Evolutionary conservation across 2,113 vertebrate species (phyloP), one percentile per base, ranked within the genome.

Genomic region (Pheucticus melanocephalus): DNA sequence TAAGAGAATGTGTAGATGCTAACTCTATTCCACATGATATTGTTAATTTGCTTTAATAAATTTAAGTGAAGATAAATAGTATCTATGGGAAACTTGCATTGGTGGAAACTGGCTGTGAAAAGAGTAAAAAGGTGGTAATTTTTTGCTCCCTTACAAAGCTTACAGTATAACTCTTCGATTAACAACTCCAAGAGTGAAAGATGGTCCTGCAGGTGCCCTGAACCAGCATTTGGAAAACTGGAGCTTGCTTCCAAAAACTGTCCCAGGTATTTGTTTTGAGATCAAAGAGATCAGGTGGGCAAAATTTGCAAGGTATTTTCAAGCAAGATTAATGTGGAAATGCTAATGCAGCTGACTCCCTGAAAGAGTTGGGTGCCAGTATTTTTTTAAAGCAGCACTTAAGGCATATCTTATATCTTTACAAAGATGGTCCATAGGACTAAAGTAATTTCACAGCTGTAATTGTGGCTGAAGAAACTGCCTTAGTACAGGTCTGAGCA

Each of bases 321-420:
- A 63, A 88, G 25, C 10, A 90, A 65, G 40, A 69, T 63, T 61
- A 42, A 31, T 73, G 84, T 56, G 75, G 44, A 90, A 90, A 47
- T 35, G 39, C 27, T 63, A 48, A 89, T 10, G 39, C 35, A 85
- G 25, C 20, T 91, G 37, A 33, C 6, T 73, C 13, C 22, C 12
- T 0, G 2, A 53, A 73, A 20, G 14, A 84, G 10, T 0, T 81
- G 28, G 1, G 7, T 45, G 68, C 6, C 37, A 33, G 10, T 8
- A 31, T 10, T 17, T 47, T 77, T 80, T 69, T 48, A 83, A 83
- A 77, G 63, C 61, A 81, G 23, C 21, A 14, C 23, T 60, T 37
- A 6, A 48, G 28, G 9, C 0, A 0, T 54, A 42, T 54, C 31
- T 88, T 9, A 69, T 53, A 12, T 5, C 30, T 81, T 78, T 57